Percentiles rank a stretch among this genome's conserved stretches.
Evolutionary conservation across 2,888 invertebrate genomes (phyloP).

Genomic region (Subacronicta megacephala): DNA sequence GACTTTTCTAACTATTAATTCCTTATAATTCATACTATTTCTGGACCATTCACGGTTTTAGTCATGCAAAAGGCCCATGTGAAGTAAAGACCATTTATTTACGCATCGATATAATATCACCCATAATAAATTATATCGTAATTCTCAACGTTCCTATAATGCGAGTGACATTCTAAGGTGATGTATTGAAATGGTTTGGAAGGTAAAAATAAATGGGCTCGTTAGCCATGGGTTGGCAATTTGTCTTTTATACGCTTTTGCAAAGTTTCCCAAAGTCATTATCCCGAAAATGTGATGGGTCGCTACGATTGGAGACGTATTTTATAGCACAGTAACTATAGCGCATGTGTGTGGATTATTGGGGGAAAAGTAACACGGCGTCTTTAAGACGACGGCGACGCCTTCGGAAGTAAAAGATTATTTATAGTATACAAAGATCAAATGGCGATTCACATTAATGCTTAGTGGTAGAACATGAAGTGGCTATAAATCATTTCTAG

Average conservation of each 20-base stretch:
- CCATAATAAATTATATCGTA: neutral
- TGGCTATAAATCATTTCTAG: too few species aligned
- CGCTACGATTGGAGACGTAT: constrained; percentile 9
- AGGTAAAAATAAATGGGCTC: constrained; percentile 50
- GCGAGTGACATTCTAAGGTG: constrained; percentile 4
- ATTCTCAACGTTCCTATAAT: neutral
- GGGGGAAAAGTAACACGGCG: neutral
- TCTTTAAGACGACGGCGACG: too few species aligned
- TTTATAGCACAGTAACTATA: constrained; percentile 8
- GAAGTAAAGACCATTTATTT: too few species aligned
- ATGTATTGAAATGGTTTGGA: constrained; percentile 33
- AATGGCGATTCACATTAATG: too few species aligned
- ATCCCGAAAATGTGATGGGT: constrained; percentile 24
- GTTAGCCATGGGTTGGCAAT: constrained; percentile 41
- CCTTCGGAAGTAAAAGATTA: too few species aligned
- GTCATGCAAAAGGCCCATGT: too few species aligned
- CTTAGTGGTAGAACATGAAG: too few species aligned
- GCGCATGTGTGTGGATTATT: constrained; percentile 3
- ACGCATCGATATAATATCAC: too few species aligned
- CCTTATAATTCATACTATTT: too few species aligned
- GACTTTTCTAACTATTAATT: too few species aligned
- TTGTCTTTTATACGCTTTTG: constrained; percentile 41
- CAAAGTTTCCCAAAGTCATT: constrained; percentile 36
- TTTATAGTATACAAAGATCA: too few species aligned
- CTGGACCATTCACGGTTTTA: too few species aligned